These are phyloP conservation scores for Lota lota DNA, from an alignment of 2,113 vertebrate genomes.

Conservation along the genomic window DNA sequence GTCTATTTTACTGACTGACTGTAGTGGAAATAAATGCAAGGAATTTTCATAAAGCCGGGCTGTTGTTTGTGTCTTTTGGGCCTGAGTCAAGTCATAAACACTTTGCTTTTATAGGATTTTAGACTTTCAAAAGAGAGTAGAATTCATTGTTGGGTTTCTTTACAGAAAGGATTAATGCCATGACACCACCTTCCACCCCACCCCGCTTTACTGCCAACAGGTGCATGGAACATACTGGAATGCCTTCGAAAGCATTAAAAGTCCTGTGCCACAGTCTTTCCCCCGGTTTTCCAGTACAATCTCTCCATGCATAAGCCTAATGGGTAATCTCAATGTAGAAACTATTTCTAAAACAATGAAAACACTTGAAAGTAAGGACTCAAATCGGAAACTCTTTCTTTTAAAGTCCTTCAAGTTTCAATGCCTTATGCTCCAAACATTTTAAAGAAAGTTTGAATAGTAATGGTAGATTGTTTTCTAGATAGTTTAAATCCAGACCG, in stretches of 20 bases:
- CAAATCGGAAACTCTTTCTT: no score
- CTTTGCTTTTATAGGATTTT: slow-evolving; percentile 21
- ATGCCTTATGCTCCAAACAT: no score
- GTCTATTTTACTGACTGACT: slow-evolving; percentile 20
- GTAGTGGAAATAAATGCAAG: slow-evolving; percentile 1
- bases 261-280: no score
- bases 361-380: no score
- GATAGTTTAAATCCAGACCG: slow-evolving; percentile 5
- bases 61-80: slow-evolving; percentile 25
- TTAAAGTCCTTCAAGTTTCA: no score
- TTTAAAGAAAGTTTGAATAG: no score
- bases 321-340: no score
- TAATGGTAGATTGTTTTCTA: no score
- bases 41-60: not conserved
- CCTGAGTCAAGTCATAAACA: slow-evolving; percentile 30
- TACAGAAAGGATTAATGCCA: not conserved
- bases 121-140: slow-evolving; percentile 11
- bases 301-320: no score
- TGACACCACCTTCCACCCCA: slow-evolving; percentile 4
- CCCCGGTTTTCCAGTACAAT: no score
- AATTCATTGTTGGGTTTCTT: slow-evolving; percentile 20
- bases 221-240: slow-evolving; percentile 21
- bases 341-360: no score
- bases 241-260: not conserved
- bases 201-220: slow-evolving; percentile 26